phyloP scores from a whole-genome alignment of 2,113 vertebrate species.

The Alexandromys fortis region DNA sequence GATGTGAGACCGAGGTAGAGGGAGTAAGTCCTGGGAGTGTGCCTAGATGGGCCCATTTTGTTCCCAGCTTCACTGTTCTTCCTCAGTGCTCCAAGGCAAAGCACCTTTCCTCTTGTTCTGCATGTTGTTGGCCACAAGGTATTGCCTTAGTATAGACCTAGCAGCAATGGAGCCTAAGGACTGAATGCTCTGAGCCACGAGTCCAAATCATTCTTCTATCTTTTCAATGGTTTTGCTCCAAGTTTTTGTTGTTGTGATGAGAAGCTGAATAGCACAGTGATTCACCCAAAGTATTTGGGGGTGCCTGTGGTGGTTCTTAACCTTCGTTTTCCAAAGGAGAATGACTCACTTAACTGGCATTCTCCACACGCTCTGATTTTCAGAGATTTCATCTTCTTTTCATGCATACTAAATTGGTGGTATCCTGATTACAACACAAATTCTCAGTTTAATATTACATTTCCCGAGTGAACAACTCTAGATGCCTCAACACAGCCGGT shows the following conservation, averaged over 20 bases:
- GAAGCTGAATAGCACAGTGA: neutral
- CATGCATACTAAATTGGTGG: neutral
- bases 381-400: slow-evolving; percentile 24
- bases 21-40: neutral
- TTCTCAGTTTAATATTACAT: neutral
- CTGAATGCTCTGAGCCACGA: rapidly evolving
- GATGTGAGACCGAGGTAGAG: neutral
- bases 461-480: neutral
- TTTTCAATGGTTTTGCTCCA: neutral
- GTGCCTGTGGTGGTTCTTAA: neutral
- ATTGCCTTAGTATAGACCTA: neutral
- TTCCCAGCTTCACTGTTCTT: neutral
- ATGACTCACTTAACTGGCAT: slow-evolving; percentile 13
- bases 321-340: slow-evolving; percentile 26
- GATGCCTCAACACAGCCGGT: neutral
- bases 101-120: neutral
- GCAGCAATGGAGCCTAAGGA: neutral
- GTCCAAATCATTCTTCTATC: neutral
- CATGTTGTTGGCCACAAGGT: too few relatives aligned
- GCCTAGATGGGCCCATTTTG: neutral
- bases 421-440: slow-evolving; percentile 42
- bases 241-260: neutral
- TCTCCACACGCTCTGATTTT: slow-evolving; percentile 30
- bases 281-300: neutral
- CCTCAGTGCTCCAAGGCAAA: neutral